Evolutionary conservation across 2,797 vertebrate genomes (phyloP).

Genomic region (Acestrorhynchus altus): DNA sequence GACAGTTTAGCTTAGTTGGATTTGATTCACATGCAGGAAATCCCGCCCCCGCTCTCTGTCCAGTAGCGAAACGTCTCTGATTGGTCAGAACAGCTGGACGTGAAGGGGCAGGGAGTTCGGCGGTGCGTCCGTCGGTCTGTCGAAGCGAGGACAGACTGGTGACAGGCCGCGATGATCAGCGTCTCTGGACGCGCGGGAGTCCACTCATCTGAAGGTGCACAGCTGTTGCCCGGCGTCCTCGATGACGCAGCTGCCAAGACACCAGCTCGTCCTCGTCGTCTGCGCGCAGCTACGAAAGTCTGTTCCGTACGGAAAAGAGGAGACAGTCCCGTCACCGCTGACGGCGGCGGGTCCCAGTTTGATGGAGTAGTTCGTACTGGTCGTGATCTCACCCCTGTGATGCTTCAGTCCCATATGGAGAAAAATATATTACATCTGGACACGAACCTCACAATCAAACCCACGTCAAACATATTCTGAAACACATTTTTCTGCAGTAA

Average conservation of each 20-base stretch:
- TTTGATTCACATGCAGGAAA: conserved; percentile 38
- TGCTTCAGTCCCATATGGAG: too few relatives aligned
- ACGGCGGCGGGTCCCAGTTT: not conserved
- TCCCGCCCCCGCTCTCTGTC: not conserved
- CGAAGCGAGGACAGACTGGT: not conserved
- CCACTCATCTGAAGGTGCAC: conserved; percentile 4
- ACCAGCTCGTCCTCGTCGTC: too few relatives aligned
- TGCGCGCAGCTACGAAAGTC: not conserved
- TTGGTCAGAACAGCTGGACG: conserved; percentile 22
- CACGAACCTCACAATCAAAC: too few relatives aligned
- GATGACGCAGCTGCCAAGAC: not conserved
- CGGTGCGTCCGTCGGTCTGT: not conserved
- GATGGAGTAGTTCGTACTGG: not conserved
- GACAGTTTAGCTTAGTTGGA: not conserved
- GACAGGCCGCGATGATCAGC: not conserved
- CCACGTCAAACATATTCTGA: too few relatives aligned
- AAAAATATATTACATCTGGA: too few relatives aligned
- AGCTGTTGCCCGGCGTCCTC: not conserved
- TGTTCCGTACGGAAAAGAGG: not conserved
- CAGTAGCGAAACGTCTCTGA: conserved; percentile 14
- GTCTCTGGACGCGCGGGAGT: not conserved
- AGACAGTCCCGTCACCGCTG: not conserved
- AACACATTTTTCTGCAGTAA: too few relatives aligned
- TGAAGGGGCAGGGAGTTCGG: not conserved
- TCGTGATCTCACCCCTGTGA: not conserved